Evolutionary conservation across 2,888 invertebrate genomes (phyloP).

Genomic region (Imbricaverruca yamaguchii): DNA sequence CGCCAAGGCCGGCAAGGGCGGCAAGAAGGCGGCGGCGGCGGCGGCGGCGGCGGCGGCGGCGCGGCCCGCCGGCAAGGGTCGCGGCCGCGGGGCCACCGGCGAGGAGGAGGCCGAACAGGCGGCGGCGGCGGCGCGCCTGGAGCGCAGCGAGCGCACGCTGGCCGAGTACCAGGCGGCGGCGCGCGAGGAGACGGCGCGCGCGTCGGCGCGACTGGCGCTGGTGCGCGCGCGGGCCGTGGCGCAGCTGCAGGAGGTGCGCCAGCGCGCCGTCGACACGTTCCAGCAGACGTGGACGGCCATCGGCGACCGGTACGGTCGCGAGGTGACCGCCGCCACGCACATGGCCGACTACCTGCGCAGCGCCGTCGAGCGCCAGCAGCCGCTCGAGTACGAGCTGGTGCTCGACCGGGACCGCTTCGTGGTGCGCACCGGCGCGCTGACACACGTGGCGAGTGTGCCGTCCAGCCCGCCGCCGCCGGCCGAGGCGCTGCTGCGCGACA

Average conservation of each 20-base stretch:
- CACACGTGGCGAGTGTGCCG: conserved; percentile 2
- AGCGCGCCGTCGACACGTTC: conserved; percentile 2
- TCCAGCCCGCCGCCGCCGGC: conserved; percentile 5
- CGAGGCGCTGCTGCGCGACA: background rate
- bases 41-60: background rate
- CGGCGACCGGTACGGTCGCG: background rate
- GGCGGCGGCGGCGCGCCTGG: background rate
- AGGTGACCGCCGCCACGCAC: background rate
- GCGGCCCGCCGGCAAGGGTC: too few species aligned
- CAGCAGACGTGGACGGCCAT: background rate
- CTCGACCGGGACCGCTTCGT: conserved; percentile 10
- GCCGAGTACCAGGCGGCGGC: conserved; percentile 13
- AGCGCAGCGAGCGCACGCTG: background rate
- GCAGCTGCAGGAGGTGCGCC: background rate
- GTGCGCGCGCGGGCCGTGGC: background rate
- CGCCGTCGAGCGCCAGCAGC: background rate
- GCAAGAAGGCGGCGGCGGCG: background rate
- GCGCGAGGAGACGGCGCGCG: conserved; percentile 7
- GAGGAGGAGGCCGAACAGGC: background rate
- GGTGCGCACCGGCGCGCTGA: background rate
- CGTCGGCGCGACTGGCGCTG: background rate
- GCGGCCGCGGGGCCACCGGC: too few species aligned
- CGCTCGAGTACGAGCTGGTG: background rate
- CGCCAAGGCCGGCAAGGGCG: background rate
- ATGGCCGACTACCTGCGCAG: conserved; percentile 15